Conservation (phyloP, 2,113 vertebrate genomes). For the Entelurus aequoreus region DNA sequence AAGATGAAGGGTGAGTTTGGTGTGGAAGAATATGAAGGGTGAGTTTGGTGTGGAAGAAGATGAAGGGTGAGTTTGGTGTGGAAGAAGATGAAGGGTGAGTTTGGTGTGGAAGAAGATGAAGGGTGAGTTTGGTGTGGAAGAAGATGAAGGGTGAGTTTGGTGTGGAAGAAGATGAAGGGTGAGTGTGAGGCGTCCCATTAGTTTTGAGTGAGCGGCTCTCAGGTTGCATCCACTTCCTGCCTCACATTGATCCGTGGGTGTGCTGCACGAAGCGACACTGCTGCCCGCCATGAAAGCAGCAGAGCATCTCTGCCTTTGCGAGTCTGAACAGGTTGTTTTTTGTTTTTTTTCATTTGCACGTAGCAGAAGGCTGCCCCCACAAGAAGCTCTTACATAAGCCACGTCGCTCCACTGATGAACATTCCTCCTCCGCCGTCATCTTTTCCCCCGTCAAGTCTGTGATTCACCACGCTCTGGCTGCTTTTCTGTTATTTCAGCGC, state of each 20-base stretch:
- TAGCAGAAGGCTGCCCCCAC: conserved; percentile 40
- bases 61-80: too few relatives aligned
- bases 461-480: conserved; percentile 47
- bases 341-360: background rate
- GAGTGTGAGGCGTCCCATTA: background rate
- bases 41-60: too few relatives aligned
- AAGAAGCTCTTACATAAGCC: conserved; percentile 48
- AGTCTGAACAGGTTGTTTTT: conserved; percentile 45
- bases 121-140: too few relatives aligned
- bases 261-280: conserved; percentile 10
- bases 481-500: conserved; percentile 19
- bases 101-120: too few relatives aligned
- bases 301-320: conserved; percentile 16
- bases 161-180: background rate
- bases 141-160: background rate
- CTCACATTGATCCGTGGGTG: conserved; percentile 17
- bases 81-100: too few relatives aligned
- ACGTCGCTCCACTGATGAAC: conserved; percentile 48
- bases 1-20: too few relatives aligned
- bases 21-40: too few relatives aligned
- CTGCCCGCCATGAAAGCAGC: conserved; percentile 10
- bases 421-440: conserved; percentile 33
- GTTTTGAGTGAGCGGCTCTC: background rate
- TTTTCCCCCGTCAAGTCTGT: conserved; percentile 28
- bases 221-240: conserved; percentile 29